Conservation (phyloP, 2,797 vertebrate species). For the Emys orbicularis region DNA sequence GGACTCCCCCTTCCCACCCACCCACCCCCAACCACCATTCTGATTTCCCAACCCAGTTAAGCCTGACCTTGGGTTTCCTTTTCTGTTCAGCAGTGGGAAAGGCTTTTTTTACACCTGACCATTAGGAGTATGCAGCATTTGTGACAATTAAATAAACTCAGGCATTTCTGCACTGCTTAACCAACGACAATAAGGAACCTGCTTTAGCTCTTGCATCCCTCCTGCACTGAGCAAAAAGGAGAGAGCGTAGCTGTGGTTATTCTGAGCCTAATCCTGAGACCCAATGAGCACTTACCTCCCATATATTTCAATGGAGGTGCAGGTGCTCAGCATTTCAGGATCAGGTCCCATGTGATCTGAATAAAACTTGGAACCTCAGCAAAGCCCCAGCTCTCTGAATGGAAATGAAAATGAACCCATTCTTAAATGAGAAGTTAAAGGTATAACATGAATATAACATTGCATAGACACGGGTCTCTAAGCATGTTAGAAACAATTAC, state of each 20-base stretch:
- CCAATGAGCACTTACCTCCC: rapidly evolving
- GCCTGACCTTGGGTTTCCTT: background rate
- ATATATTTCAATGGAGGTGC: background rate
- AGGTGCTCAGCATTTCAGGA: background rate
- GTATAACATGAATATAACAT: background rate
- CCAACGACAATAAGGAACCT: background rate
- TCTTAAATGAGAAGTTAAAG: background rate
- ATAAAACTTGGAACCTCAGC: background rate
- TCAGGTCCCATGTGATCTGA: background rate
- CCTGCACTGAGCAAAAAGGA: background rate
- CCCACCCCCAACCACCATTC: background rate
- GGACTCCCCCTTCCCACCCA: background rate
- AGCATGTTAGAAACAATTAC: background rate
- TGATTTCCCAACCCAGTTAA: background rate
- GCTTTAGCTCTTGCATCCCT: background rate
- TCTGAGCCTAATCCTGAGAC: background rate
- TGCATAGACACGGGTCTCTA: background rate
- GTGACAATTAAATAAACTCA: background rate
- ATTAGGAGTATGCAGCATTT: background rate
- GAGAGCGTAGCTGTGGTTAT: background rate
- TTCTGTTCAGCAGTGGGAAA: background rate
- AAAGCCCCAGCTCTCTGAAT: background rate
- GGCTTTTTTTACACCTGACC: background rate
- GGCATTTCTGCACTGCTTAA: background rate
- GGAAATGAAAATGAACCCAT: background rate